These are phyloP conservation scores for Fragum fragum DNA, from an alignment of 2,888 invertebrate species.

Conservation along the genomic window DNA sequence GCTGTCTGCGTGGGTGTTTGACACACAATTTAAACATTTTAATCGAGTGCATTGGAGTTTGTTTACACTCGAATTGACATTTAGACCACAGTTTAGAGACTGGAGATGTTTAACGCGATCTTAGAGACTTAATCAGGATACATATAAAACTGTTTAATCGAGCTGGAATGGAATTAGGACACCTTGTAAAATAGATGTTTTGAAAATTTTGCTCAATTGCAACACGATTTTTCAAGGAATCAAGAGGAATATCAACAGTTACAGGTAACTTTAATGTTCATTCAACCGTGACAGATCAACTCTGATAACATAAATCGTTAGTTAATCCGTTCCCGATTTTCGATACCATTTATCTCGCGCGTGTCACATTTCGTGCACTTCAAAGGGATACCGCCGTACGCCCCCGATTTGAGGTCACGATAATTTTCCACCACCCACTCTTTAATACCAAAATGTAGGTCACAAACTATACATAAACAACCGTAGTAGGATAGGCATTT, in stretches of 20 bases:
- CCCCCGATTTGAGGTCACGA: conserved; percentile 39
- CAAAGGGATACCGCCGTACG: conserved; percentile 16
- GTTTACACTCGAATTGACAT: conserved; percentile 41
- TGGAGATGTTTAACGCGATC: neutral
- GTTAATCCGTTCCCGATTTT: conserved; percentile 5
- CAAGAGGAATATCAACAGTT: conserved; percentile 7
- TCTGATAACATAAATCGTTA: conserved; percentile 7
- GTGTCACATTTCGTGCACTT: conserved; percentile 27
- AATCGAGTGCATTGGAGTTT: conserved; percentile 34
- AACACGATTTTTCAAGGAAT: neutral
- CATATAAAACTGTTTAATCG: neutral
- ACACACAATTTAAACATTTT: conserved; percentile 55
- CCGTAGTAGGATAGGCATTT: neutral
- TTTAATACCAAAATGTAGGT: conserved; percentile 20
- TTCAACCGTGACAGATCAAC: conserved; percentile 5
- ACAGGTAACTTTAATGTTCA: conserved; percentile 11
- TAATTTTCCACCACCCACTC: conserved; percentile 23
- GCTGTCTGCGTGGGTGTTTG: conserved; percentile 62
- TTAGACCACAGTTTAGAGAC: neutral
- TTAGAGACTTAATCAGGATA: neutral
- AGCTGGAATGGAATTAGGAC: neutral
- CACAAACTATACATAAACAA: conserved; percentile 2
- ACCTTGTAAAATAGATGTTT: conserved; percentile 12
- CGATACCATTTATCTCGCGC: conserved; percentile 17
- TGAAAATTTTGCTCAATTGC: conserved; percentile 15